Conservation (phyloP, 2,797 vertebrate genomes). For the Nannoperca obscura region DNA sequence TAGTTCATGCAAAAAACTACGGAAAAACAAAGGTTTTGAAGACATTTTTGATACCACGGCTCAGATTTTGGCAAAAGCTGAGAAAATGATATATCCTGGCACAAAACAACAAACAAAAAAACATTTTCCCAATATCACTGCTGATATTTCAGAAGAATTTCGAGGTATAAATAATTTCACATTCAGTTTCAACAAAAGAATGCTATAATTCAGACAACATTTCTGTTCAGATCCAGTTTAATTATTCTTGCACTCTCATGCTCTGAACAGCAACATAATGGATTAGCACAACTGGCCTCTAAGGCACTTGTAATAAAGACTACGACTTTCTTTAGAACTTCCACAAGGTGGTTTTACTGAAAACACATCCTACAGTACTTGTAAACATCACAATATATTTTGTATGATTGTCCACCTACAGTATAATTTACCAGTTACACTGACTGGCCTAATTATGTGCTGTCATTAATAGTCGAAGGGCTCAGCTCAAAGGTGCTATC, state of each 20-base stretch:
- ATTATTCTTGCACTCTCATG: too few relatives aligned
- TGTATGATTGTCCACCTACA: not conserved
- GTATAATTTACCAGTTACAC: not conserved
- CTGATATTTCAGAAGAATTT: constrained; percentile 11
- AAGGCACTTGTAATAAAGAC: not conserved
- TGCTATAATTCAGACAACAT: constrained; percentile 5
- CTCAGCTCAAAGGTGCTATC: too few relatives aligned
- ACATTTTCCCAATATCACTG: not conserved
- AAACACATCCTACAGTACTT: not conserved
- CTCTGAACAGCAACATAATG: not conserved
- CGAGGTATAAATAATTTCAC: not conserved
- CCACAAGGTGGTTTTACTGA: constrained; percentile 40
- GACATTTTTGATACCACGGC: not conserved
- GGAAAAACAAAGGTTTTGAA: too few relatives aligned
- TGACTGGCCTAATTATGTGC: not conserved
- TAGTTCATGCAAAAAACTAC: not conserved
- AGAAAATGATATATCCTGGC: not conserved
- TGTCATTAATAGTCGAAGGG: not conserved
- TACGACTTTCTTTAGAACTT: not conserved
- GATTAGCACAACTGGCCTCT: too few relatives aligned
- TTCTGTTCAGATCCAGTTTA: too few relatives aligned
- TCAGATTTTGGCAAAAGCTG: not conserved
- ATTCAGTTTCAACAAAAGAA: too few relatives aligned
- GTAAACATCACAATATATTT: not conserved
- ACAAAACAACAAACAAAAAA: not conserved